phyloP scores from a whole-genome alignment of 2,888 invertebrate species.

The Scaptomyza caliginosa region DNA sequence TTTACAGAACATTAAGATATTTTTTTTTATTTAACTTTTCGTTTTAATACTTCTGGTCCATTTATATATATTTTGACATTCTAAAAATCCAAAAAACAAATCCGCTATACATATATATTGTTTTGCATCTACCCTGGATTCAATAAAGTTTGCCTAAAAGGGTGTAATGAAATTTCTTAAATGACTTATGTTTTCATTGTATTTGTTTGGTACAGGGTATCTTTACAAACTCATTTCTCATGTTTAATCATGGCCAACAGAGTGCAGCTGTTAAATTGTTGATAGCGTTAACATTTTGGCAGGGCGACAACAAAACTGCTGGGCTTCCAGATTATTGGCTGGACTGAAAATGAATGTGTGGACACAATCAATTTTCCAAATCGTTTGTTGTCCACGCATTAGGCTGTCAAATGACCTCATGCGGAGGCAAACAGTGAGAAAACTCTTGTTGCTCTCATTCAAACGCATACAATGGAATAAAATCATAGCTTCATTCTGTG shows the following conservation, averaged over 20 bases:
- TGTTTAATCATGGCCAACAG: neutral
- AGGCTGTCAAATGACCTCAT: constrained; percentile 51
- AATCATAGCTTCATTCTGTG: neutral
- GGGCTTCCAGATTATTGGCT: constrained; percentile 14
- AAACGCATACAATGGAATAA: no score
- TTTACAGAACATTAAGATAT: neutral
- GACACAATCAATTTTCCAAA: constrained; percentile 65
- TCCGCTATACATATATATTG: neutral
- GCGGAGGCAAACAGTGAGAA: neutral
- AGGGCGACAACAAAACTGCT: constrained; percentile 4
- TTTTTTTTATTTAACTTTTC: neutral
- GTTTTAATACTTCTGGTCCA: neutral
- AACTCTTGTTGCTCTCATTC: neutral
- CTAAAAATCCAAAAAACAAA: neutral
- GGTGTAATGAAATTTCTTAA: neutral
- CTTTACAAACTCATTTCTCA: neutral
- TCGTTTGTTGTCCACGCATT: constrained; percentile 57
- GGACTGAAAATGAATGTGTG: constrained; percentile 33
- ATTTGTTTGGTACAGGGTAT: neutral
- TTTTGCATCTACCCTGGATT: neutral
- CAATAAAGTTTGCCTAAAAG: neutral
- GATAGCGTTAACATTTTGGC: constrained; percentile 28
- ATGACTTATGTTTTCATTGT: no score
- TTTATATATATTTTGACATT: neutral
- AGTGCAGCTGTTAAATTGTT: constrained; percentile 35